phyloP scores from a whole-genome alignment of 2,888 invertebrate species.

The Conus canariensis region DNA sequence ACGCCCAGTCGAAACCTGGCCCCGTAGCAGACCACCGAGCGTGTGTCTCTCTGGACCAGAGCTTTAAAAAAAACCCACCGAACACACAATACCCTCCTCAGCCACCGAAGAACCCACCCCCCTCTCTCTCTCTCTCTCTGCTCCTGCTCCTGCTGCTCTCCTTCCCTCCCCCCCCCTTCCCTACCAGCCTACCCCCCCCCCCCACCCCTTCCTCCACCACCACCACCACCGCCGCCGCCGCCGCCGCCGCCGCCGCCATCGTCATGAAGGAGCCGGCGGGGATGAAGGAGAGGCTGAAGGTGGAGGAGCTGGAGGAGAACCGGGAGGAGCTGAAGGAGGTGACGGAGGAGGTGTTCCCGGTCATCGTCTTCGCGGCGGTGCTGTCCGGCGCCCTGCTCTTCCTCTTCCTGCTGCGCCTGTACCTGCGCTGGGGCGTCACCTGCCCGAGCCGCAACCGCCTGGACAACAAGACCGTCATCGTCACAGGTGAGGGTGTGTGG shows the following conservation, averaged over 20 bases:
- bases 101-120: too few species aligned
- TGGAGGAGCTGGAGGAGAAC: slow-evolving; percentile 58
- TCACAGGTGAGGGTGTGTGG: slow-evolving; percentile 62
- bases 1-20: too few species aligned
- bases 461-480: slow-evolving; percentile 70
- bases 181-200: neutral
- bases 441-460: slow-evolving; percentile 65
- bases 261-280: neutral
- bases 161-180: too few species aligned
- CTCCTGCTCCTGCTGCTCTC: too few species aligned
- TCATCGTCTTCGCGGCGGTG: slow-evolving; percentile 64
- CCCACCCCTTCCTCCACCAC: neutral
- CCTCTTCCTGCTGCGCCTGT: slow-evolving; percentile 66
- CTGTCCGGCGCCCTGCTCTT: slow-evolving; percentile 60
- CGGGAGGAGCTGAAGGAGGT: slow-evolving; percentile 58
- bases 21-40: too few species aligned
- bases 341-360: slow-evolving; percentile 58
- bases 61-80: too few species aligned
- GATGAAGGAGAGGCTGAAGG: slow-evolving; percentile 53
- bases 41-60: too few species aligned
- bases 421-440: slow-evolving; percentile 64
- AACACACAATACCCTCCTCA: too few species aligned
- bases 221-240: too few species aligned
- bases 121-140: too few species aligned
- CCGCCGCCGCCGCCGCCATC: too few species aligned